A percentile compares a stretch with the other conserved stretches of the same genome.
phyloP scores from a whole-genome alignment of 2,113 vertebrate genomes.

The Lophotis ruficrista region DNA sequence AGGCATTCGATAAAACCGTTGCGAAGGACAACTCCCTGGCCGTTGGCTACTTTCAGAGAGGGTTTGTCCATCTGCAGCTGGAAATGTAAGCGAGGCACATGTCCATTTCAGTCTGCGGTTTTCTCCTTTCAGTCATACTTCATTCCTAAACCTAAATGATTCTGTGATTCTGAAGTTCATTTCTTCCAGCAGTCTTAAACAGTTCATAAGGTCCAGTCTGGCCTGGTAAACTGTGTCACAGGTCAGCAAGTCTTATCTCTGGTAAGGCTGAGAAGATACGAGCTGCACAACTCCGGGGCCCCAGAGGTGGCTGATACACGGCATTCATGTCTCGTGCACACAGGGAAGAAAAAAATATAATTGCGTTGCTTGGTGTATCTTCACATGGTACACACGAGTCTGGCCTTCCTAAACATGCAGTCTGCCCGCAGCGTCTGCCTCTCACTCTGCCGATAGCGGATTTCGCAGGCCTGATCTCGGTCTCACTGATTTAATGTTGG shows the following conservation, averaged over 20 bases:
- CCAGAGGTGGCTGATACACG: neutral
- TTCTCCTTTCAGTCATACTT: neutral
- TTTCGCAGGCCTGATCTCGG: neutral
- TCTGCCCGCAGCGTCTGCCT: neutral
- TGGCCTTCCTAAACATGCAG: neutral
- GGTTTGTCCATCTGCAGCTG: conserved; percentile 80
- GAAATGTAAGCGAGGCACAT: conserved; percentile 67
- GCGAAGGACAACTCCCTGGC: conserved; percentile 84
- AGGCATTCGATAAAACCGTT: conserved; percentile 83
- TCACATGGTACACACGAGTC: neutral
- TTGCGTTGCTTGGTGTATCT: neutral
- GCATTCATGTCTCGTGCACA: neutral
- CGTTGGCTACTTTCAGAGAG: conserved; percentile 88
- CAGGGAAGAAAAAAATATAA: neutral
- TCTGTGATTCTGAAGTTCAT: neutral
- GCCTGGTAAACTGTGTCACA: neutral
- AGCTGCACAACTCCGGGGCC: neutral
- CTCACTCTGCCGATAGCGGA: neutral
- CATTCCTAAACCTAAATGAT: neutral
- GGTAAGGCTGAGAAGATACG: neutral
- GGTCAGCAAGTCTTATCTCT: neutral
- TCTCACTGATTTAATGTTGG: neutral
- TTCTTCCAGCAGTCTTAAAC: neutral
- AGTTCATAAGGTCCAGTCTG: neutral
- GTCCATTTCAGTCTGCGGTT: neutral